A percentile compares a stretch with the other conserved stretches of the same genome.
Conservation (phyloP, 2,113 vertebrate genomes). For the Leucopsar rothschildi region DNA sequence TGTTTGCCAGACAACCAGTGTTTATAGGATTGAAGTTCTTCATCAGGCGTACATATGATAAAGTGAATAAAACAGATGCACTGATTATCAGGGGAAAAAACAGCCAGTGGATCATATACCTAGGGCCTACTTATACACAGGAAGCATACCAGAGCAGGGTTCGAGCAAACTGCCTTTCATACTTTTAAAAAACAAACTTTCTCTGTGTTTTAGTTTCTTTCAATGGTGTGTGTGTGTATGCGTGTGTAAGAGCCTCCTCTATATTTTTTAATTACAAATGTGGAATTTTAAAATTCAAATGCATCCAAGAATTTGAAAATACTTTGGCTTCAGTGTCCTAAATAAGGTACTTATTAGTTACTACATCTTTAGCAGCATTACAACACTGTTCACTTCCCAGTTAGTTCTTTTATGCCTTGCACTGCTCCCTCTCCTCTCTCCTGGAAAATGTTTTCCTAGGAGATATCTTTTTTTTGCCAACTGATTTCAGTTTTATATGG, state of each 20-base stretch:
- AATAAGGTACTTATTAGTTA: neutral
- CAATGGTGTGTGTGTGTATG: neutral
- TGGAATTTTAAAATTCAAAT: neutral
- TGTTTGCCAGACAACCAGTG: neutral
- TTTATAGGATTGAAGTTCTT: neutral
- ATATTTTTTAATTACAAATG: neutral
- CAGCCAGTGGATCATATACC: neutral
- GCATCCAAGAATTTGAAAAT: neutral
- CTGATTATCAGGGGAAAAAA: neutral
- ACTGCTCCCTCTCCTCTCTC: fast-evolving
- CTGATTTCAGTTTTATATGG: neutral
- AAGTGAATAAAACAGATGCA: neutral
- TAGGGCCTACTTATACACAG: neutral
- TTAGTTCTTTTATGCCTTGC: neutral
- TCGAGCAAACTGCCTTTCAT: neutral
- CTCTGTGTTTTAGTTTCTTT: neutral
- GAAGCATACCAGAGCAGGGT: neutral
- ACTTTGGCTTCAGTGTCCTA: neutral
- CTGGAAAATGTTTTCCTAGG: neutral
- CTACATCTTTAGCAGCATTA: neutral
- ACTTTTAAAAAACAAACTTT: neutral
- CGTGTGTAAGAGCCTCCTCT: neutral
- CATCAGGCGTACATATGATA: neutral
- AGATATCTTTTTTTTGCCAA: neutral
- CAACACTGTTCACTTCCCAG: neutral